A percentile compares a stretch with the other conserved stretches of the same genome.
Evolutionary conservation across 2,113 vertebrate genomes (phyloP).

Genomic region (Pleuronectes platessa): DNA sequence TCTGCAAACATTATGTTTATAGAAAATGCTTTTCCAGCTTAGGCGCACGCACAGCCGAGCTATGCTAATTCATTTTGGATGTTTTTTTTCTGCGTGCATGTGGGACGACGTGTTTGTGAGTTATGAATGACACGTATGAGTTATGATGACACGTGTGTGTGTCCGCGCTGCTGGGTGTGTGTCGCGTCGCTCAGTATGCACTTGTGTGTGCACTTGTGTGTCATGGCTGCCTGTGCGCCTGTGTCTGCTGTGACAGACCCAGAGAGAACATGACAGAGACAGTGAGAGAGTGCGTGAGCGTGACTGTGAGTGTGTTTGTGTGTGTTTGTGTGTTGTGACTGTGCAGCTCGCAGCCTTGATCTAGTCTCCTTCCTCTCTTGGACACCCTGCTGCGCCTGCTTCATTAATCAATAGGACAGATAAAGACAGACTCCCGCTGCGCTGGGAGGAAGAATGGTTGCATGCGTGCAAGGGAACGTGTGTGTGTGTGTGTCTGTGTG

Average conservation of each 20-base stretch:
- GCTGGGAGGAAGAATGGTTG: slow-evolving; percentile 79
- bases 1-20: slow-evolving; percentile 76
- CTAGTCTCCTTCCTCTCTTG: slow-evolving; percentile 70
- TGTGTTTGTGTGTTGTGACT: slow-evolving; percentile 25
- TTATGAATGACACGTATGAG: slow-evolving; percentile 25
- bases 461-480: slow-evolving; percentile 40
- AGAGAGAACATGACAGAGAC: slow-evolving; percentile 55
- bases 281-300: slow-evolving; percentile 17
- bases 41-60: slow-evolving; percentile 32
- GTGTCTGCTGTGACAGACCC: slow-evolving; percentile 64
- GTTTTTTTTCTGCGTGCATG: slow-evolving; percentile 13
- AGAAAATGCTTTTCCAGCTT: slow-evolving; percentile 57
- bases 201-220: background rate
- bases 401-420: slow-evolving; percentile 86
- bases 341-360: slow-evolving; percentile 70
- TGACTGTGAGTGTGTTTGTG: background rate
- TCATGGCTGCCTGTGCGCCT: slow-evolving; percentile 44
- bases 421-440: slow-evolving; percentile 80
- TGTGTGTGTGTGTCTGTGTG: slow-evolving; percentile 4
- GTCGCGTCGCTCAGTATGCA: slow-evolving; percentile 52
- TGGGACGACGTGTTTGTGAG: slow-evolving; percentile 36
- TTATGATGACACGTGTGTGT: slow-evolving; percentile 30
- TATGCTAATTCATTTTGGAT: slow-evolving; percentile 53
- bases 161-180: slow-evolving; percentile 27
- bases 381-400: slow-evolving; percentile 76